A percentile compares a stretch with the other conserved stretches of the same genome.
Conservation (phyloP, 2,888 invertebrate species). For the Griposia aprilina region DNA sequence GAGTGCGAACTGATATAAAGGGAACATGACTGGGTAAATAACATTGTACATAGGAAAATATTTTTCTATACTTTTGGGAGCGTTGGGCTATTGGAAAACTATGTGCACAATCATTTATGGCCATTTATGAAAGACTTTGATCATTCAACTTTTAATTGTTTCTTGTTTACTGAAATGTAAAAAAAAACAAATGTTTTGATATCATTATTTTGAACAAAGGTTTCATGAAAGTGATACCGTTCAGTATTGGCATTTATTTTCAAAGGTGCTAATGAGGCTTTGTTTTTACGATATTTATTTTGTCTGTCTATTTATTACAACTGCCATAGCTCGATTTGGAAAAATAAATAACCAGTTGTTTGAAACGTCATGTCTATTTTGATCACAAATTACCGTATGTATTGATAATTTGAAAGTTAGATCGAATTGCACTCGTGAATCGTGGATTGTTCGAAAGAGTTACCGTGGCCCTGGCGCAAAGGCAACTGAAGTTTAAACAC, state of each 20-base stretch:
- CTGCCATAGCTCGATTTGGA: background rate
- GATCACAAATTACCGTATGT: background rate
- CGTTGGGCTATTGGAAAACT: background rate
- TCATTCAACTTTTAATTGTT: background rate
- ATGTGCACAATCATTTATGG: no score
- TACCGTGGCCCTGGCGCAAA: no score
- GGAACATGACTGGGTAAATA: constrained; percentile 19
- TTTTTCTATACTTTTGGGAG: constrained; percentile 8
- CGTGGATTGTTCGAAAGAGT: no score
- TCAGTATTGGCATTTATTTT: constrained; percentile 7
- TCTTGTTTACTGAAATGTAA: background rate
- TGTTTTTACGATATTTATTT: background rate
- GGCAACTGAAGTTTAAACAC: no score
- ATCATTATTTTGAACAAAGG: background rate
- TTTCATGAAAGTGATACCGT: background rate
- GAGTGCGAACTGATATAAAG: constrained; percentile 12
- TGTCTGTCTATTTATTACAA: no score
- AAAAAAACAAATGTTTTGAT: no score
- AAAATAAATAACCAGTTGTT: background rate
- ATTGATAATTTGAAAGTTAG: background rate
- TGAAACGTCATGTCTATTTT: background rate
- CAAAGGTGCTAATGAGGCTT: background rate
- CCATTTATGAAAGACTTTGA: background rate
- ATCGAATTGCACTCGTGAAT: background rate
- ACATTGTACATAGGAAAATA: constrained; percentile 2